Evolutionary conservation across 2,797 vertebrate species (phyloP), one percentile per base, ranked within the genome.

Genomic region (Pangasius sanitwongsei): DNA sequence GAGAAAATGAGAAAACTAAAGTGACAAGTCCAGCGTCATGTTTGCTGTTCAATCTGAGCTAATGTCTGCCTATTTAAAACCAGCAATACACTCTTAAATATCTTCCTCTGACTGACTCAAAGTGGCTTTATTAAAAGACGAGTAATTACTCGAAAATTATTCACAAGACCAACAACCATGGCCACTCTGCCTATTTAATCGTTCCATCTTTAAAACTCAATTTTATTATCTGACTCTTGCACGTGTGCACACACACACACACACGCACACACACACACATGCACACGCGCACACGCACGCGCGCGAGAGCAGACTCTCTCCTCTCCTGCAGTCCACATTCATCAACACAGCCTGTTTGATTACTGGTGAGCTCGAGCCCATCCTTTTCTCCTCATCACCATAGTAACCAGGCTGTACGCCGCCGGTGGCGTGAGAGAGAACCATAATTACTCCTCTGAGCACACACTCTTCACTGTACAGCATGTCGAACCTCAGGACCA

Each of bases 391-490:
- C 75, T 85, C 83, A 86, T 91, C 86, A 80, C 80, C 78, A 90
- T 90, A 90, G 88, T 87, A 90, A 89, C 88, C 89, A 85, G 86
- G 86, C 81, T 55, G 74, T 63, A 86, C 74, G 28, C 67, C 57
- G 75, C 72, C 72, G 55, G 37, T 70, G 63, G 85, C 70, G 16
- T 88, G 59, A 87, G 80, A 67, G 53, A 75, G 59, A 70, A 41
- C 88, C 77, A 74, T 90, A 86, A 91, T 89, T 91, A 91, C 75
- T 84, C 88, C 69, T 83, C 85, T 72, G 77, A 75, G 77, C 67
- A 12, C 55, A 70, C 82, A 53, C 63, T 50, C 63, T 78, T 74
- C 63, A 85, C 70, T 61, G 34, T 72, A 87, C 61, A 75, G 78
- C 23, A 83, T 80, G 81, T 78, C 44, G 65, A 55, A 89, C 65